These are phyloP conservation scores for Megastigmus dorsalis DNA, from an alignment of 2,888 invertebrate genomes.

Conservation along the genomic window DNA sequence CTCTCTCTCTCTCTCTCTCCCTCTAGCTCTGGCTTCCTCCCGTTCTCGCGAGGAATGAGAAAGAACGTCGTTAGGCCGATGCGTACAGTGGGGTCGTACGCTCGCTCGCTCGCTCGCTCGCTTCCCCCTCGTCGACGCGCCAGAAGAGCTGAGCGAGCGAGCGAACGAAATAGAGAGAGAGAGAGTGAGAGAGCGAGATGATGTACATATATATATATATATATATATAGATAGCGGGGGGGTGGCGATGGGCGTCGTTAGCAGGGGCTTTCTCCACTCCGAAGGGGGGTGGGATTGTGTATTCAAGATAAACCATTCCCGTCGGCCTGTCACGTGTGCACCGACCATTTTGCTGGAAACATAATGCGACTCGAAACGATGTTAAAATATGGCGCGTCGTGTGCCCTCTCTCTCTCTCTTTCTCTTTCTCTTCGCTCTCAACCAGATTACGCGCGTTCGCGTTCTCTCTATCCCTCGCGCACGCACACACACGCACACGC, in stretches of 20 bases:
- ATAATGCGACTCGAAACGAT: conserved; percentile 69
- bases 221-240: conserved; percentile 41
- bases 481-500: background rate
- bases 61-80: conserved; percentile 68
- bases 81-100: conserved; percentile 52
- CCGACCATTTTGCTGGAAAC: conserved; percentile 72
- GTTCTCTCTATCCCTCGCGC: conserved; percentile 43
- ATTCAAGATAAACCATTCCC: conserved; percentile 72
- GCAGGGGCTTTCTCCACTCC: conserved; percentile 58
- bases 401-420: no score
- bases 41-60: conserved; percentile 59
- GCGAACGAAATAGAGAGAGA: conserved; percentile 19
- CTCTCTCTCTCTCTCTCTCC: conserved; percentile 9
- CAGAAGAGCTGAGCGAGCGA: conserved; percentile 54
- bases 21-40: conserved; percentile 7
- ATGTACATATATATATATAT: conserved; percentile 1
- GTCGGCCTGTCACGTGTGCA: conserved; percentile 70
- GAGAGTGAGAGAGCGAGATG: conserved; percentile 11
- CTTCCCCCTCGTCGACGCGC: background rate
- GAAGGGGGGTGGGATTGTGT: conserved; percentile 66
- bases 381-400: conserved; percentile 70
- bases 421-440: no score
- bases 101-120: conserved; percentile 47
- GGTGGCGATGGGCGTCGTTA: conserved; percentile 68
- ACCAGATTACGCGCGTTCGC: conserved; percentile 16